phyloP scores from a whole-genome alignment of 2,113 vertebrate species.

The Mungos mungo region DNA sequence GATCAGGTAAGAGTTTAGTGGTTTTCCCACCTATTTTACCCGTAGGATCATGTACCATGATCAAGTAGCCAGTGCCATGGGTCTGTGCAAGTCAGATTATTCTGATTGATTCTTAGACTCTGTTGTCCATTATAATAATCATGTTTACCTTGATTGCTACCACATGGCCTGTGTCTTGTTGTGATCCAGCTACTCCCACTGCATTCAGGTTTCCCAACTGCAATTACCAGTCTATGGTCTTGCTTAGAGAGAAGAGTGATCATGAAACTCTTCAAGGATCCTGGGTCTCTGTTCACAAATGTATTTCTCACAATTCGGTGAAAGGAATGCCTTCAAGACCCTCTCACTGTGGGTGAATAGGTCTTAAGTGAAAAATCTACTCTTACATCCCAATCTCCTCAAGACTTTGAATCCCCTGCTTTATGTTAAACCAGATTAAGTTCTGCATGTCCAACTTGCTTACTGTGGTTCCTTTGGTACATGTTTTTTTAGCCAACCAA shows the following conservation, averaged over 20 bases:
- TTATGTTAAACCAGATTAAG: neutral
- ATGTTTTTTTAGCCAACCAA: neutral
- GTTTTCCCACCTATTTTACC: neutral
- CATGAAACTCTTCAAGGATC: neutral
- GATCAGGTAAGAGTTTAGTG: neutral
- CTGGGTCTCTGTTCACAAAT: neutral
- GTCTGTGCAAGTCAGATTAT: neutral
- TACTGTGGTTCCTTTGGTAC: neutral
- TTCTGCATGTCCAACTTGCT: neutral
- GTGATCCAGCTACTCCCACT: neutral
- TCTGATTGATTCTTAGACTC: neutral
- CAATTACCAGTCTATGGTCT: neutral
- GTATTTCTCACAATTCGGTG: neutral
- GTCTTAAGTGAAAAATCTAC: neutral
- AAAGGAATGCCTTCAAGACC: neutral
- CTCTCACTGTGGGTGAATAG: neutral
- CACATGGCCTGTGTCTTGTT: neutral
- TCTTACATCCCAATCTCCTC: neutral
- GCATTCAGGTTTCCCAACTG: neutral
- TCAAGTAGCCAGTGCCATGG: neutral
- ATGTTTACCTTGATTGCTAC: neutral
- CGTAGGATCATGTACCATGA: neutral
- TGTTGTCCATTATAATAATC: neutral
- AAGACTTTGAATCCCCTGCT: neutral
- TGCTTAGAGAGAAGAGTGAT: neutral